phyloP scores from a whole-genome alignment of 1,140 invertebrate genomes.

The Drosophila ercepeae region DNA sequence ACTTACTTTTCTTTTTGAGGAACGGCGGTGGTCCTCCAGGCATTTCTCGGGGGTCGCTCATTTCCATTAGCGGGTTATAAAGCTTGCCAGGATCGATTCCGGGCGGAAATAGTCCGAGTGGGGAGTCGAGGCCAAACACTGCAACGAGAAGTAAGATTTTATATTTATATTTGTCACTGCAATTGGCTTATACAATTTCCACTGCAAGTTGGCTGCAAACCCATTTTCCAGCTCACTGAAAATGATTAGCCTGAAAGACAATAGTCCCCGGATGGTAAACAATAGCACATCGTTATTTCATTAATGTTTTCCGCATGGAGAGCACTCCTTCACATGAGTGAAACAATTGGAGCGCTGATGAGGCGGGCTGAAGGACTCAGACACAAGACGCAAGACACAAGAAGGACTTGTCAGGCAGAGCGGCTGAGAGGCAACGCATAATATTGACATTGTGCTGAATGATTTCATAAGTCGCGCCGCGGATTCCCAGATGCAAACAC shows the following conservation, averaged over 20 bases:
- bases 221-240: conserved; percentile 71
- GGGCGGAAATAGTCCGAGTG: conserved; percentile 88
- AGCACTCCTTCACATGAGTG: conserved; percentile 78
- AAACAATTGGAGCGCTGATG: conserved; percentile 78
- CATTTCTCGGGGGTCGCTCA: conserved; percentile 85
- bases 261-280: conserved; percentile 60
- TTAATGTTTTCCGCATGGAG: conserved; percentile 81
- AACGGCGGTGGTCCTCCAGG: conserved; percentile 86
- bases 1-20: conserved; percentile 90
- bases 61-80: conserved; percentile 89
- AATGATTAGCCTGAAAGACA: conserved; percentile 49
- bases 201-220: conserved; percentile 44
- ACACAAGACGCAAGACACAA: background rate
- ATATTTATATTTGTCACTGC: conserved; percentile 36
- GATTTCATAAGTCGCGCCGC: conserved; percentile 72
- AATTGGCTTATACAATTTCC: conserved; percentile 35
- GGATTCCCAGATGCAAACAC: conserved; percentile 42
- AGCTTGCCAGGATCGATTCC: conserved; percentile 89
- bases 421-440: conserved; percentile 38
- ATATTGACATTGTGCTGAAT: conserved; percentile 69
- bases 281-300: conserved; percentile 81
- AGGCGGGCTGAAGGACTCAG: conserved; percentile 27
- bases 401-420: conserved; percentile 10
- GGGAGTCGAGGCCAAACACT: conserved; percentile 90
- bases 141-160: conserved; percentile 56